These are phyloP conservation scores for Leiothrix lutea DNA, from an alignment of 2,113 vertebrate genomes.

Conservation along the genomic window DNA sequence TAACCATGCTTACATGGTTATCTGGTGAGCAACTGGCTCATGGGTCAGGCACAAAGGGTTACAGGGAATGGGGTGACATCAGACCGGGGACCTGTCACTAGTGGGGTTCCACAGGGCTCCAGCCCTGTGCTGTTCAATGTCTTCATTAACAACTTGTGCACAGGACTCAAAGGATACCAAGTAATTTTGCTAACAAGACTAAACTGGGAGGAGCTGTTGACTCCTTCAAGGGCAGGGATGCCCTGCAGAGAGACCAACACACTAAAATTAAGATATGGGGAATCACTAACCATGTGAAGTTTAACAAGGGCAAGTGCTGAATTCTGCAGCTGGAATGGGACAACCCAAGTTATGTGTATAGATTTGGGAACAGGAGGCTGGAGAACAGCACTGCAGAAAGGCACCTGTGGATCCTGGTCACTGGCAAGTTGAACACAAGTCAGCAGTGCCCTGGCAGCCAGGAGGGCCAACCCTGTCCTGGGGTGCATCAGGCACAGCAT, in stretches of 20 bases:
- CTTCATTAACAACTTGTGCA: not conserved
- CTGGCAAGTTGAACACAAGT: rapidly evolving
- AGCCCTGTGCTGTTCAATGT: not conserved
- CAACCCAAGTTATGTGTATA: not conserved
- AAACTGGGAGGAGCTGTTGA: not conserved
- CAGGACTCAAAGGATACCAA: not conserved
- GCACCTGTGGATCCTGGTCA: not conserved
- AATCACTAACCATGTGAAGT: not conserved
- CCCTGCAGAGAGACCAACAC: not conserved
- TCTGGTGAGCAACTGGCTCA: not conserved
- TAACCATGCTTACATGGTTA: not conserved
- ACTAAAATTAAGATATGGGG: not conserved
- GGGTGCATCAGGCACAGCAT: not conserved
- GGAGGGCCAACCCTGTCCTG: not conserved
- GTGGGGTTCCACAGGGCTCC: not conserved
- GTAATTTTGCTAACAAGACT: not conserved
- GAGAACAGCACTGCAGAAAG: not conserved
- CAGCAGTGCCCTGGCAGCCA: not conserved
- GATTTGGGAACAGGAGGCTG: no score
- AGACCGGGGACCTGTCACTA: not conserved
- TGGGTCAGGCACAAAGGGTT: not conserved
- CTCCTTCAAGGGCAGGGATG: not conserved
- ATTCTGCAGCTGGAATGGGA: not conserved
- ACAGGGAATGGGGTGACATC: not conserved
- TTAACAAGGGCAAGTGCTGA: not conserved